These are phyloP conservation scores for Cyclura pinguis DNA, from an alignment of 2,797 vertebrate genomes.

Conservation along the genomic window DNA sequence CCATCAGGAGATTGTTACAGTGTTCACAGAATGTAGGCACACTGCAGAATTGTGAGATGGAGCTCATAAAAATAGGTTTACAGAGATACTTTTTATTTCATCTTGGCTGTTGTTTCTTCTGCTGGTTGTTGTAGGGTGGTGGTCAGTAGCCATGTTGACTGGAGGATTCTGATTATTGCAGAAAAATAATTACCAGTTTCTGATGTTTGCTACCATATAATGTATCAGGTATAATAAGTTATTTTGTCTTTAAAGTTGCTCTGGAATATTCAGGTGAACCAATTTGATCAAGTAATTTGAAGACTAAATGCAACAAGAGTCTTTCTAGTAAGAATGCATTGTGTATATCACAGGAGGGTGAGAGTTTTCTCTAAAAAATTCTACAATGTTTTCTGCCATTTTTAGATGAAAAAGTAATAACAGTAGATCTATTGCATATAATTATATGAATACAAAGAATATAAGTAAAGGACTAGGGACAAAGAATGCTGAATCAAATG, in stretches of 20 bases:
- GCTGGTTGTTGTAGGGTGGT: not conserved
- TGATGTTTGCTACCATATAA: too few relatives aligned
- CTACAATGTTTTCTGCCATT: conserved; percentile 17
- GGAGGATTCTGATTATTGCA: too few relatives aligned
- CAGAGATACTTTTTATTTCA: not conserved
- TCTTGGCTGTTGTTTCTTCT: not conserved
- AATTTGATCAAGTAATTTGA: not conserved
- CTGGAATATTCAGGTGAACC: not conserved
- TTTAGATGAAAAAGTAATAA: conserved; percentile 44
- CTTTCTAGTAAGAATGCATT: conserved; percentile 5
- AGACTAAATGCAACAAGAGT: not conserved
- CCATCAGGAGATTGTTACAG: not conserved
- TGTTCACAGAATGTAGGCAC: not conserved
- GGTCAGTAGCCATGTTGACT: not conserved
- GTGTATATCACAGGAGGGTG: not conserved
- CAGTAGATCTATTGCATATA: conserved; percentile 31
- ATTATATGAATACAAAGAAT: conserved; percentile 47
- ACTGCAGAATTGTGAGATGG: conserved; percentile 17
- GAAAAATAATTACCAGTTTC: too few relatives aligned
- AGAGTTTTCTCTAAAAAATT: not conserved
- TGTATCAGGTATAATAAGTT: not conserved
- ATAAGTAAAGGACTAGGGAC: conserved; percentile 41
- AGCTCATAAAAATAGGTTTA: conserved; percentile 1
- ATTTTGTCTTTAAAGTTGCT: not conserved
- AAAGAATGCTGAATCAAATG: conserved; percentile 57